Evolutionary conservation across 2,888 invertebrate genomes (phyloP).

Genomic region (Trimorus sp.): DNA sequence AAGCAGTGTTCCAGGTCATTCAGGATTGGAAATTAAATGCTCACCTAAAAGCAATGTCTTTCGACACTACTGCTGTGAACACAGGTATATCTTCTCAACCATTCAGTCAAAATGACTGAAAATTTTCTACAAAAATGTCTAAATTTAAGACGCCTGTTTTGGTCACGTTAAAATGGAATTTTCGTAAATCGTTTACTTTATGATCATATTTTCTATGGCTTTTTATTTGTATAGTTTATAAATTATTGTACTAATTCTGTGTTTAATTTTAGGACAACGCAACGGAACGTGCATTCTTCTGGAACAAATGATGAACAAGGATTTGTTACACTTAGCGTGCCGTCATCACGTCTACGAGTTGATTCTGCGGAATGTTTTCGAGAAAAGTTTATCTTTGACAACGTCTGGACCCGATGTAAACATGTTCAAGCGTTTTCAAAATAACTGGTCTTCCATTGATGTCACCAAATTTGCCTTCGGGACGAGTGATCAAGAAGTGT

Average conservation of each 20-base stretch:
- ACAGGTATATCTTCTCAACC: not conserved
- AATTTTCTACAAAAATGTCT: not conserved
- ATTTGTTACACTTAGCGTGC: not conserved
- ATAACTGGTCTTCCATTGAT: constrained; percentile 7
- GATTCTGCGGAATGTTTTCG: not conserved
- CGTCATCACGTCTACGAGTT: not conserved
- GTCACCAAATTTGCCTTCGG: not conserved
- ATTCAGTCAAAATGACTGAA: not conserved
- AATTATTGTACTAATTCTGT: too few species aligned
- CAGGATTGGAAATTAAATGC: not conserved
- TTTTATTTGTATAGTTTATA: too few species aligned
- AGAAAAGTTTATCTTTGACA: not conserved
- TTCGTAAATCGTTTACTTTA: too few species aligned
- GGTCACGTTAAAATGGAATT: too few species aligned
- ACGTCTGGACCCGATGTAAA: constrained; percentile 1
- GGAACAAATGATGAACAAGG: not conserved
- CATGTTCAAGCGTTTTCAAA: constrained; percentile 8
- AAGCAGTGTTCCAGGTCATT: not conserved
- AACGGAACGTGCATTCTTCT: not conserved
- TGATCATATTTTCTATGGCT: too few species aligned
- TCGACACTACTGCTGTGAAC: not conserved
- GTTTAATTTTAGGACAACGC: not conserved
- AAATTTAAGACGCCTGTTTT: too few species aligned
- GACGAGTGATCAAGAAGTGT: not conserved
- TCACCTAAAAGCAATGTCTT: not conserved